Percentiles rank a stretch among this genome's conserved stretches.
phyloP scores from a whole-genome alignment of 1,140 invertebrate species.

The Papilio glaucus region DNA sequence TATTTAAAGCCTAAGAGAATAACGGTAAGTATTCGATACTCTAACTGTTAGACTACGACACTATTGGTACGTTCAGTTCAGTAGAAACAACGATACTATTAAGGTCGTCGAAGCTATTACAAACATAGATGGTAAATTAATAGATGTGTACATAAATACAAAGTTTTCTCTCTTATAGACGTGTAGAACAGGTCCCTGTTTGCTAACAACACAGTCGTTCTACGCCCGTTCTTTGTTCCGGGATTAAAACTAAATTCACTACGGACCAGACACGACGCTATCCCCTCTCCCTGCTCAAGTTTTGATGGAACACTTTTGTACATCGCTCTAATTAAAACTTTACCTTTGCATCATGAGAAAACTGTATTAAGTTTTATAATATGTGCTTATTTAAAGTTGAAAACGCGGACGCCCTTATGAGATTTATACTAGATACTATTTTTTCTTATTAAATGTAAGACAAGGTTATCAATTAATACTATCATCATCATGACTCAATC shows the following conservation, averaged over 20 bases:
- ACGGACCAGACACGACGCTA: slow-evolving; percentile 39
- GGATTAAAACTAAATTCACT: slow-evolving; percentile 58
- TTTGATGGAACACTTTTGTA: slow-evolving; percentile 56
- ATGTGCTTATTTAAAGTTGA: background rate
- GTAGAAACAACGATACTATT: too few species aligned
- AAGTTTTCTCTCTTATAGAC: background rate
- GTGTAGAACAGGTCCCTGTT: slow-evolving; percentile 29
- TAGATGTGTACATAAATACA: slow-evolving; percentile 29
- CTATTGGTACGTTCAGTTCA: too few species aligned
- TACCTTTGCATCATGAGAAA: background rate
- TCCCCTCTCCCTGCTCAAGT: slow-evolving; percentile 49
- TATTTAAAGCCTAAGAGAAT: too few species aligned
- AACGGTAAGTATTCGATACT: too few species aligned
- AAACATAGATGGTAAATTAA: slow-evolving; percentile 28
- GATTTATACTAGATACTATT: too few species aligned
- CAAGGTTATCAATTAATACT: too few species aligned
- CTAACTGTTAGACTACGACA: too few species aligned
- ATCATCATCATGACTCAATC: too few species aligned
- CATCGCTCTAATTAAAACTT: slow-evolving; percentile 52
- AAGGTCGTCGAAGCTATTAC: background rate
- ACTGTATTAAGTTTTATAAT: slow-evolving; percentile 32
- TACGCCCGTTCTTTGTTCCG: slow-evolving; percentile 47
- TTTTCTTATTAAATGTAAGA: too few species aligned
- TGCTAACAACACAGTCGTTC: slow-evolving; percentile 38
- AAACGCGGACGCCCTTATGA: background rate